These are phyloP conservation scores for Ptychadena robeensis DNA, from an alignment of 2,797 vertebrate species.

Conservation along the genomic window DNA sequence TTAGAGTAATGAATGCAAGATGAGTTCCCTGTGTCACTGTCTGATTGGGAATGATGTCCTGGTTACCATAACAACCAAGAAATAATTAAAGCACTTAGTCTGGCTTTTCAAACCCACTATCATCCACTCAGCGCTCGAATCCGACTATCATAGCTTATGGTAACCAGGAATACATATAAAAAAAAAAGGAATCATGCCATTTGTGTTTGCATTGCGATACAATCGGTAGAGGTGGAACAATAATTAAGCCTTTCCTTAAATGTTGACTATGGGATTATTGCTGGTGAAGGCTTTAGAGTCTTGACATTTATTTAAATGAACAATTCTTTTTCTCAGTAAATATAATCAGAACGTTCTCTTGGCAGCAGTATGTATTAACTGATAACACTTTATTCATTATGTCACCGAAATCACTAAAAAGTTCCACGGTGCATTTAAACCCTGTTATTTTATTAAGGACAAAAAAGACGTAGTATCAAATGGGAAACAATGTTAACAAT, in stretches of 20 bases:
- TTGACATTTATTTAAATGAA: neutral
- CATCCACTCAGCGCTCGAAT: neutral
- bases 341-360: neutral
- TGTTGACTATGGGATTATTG: neutral
- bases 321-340: neutral
- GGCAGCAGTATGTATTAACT: neutral
- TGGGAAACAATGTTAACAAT: too few species aligned
- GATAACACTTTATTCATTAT: neutral
- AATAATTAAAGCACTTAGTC: neutral
- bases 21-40: neutral
- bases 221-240: neutral
- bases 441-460: neutral
- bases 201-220: neutral
- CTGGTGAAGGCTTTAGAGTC: neutral
- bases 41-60: constrained; percentile 1
- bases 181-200: neutral
- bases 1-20: neutral
- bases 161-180: neutral
- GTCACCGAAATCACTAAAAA: neutral
- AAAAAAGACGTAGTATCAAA: too few species aligned
- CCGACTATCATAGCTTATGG: neutral
- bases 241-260: neutral
- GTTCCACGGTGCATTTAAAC: neutral
- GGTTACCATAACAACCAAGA: neutral
- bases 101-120: neutral